Evolutionary conservation across 2,797 vertebrate species (phyloP).

Genomic region (Buphagus erythrorhynchus): DNA sequence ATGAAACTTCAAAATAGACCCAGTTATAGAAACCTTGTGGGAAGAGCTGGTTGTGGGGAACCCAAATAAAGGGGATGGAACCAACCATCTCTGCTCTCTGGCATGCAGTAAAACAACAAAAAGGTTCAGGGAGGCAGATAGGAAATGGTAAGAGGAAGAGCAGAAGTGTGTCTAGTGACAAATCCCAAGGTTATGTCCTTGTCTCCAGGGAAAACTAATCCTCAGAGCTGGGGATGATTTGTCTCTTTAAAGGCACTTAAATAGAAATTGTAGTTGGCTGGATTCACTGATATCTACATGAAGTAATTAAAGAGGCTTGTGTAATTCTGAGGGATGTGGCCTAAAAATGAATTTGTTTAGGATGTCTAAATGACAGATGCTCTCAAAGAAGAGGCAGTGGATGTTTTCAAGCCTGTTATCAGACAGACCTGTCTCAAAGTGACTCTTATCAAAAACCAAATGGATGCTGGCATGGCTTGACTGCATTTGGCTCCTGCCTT

Average conservation of each 20-base stretch:
- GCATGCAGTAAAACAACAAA: background rate
- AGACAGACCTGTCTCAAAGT: background rate
- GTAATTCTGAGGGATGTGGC: background rate
- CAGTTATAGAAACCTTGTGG: background rate
- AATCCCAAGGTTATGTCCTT: background rate
- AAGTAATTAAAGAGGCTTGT: conserved; percentile 10
- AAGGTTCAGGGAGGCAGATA: background rate
- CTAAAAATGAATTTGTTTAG: conserved; percentile 19
- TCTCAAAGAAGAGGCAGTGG: background rate
- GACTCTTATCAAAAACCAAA: background rate
- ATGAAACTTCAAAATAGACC: background rate
- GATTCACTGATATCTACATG: background rate
- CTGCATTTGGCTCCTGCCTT: background rate
- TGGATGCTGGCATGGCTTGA: background rate
- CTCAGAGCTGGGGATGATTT: background rate
- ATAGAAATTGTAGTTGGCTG: background rate
- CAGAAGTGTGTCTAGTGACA: background rate
- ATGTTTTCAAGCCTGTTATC: conserved; percentile 8
- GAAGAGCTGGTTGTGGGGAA: background rate
- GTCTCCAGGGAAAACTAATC: background rate
- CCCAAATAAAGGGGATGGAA: background rate
- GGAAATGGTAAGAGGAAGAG: background rate
- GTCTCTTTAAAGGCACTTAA: background rate
- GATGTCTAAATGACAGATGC: background rate
- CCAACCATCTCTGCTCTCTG: background rate